Evolutionary conservation across 2,888 invertebrate species (phyloP), one percentile per base, ranked within the genome.

Genomic region (Sphecodes monilicornis): DNA sequence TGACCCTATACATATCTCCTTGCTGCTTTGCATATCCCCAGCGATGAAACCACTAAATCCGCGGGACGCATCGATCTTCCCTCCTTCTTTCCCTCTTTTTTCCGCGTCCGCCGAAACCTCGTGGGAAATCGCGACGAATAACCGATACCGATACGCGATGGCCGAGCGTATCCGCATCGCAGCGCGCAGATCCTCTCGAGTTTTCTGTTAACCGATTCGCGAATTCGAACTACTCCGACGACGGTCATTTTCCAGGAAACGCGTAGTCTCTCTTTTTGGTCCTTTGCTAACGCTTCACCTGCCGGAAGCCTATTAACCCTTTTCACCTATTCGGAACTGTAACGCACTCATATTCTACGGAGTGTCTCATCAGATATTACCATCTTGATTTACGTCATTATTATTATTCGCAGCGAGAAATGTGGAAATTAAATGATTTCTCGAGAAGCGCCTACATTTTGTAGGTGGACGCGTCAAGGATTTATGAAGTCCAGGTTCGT

Each of bases 31-130:
- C 91, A 92, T 92, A 91, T 88, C 84, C 90, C 87, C 75, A 71
- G 71, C 90, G 91, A 92, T 91, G 90, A 91, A 88, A 88, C 89
- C 85, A 80, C 90, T 89, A 90, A 91, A 92, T 92, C 91, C 87
- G 88, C 86, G 72, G 80, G 77, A 80, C 84, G 86, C 84, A 88
- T 92, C 85, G 88, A 87, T 90, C 86, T 82, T 86, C 81, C 84
- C 73, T 86, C 73, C 69, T 18, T 66, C 60, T 60, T 16, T 5
- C 60, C 10, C 13, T 60, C 69, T 54, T 77, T 36, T 76, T 68
- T 60, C 22, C 22, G 26, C 32, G 29, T 41, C 32, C 70, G 36
- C 43, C 54, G 60, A 66, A 76, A 82, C 80, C 86, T 90, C 90
- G 82, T 86, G 90, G 89, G 90, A 90, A 90, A 90, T 90, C 89